Percentiles rank a stretch among this genome's conserved stretches.
Evolutionary conservation across 92 coral and sea anemone genomes (phyloP).

Genomic region (Heteractis magnifica): DNA sequence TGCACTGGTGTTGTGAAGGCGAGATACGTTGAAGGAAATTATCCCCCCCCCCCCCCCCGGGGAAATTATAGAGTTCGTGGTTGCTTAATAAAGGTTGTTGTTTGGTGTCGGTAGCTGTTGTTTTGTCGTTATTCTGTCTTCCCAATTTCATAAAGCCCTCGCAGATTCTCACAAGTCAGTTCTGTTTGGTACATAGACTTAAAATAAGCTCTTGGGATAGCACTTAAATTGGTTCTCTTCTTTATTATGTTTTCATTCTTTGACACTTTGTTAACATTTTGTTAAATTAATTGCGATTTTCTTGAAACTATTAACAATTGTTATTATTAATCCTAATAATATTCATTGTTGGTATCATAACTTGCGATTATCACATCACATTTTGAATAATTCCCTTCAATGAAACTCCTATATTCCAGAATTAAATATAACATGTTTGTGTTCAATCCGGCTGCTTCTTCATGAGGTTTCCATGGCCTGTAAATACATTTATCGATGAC

Average conservation of each 20-base stretch:
- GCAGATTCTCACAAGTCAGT: too few species aligned
- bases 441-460: background rate
- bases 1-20: too few species aligned
- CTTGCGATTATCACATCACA: background rate
- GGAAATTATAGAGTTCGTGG: too few species aligned
- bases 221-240: background rate
- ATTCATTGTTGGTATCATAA: background rate
- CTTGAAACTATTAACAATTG: slow-evolving; percentile 1
- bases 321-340: background rate
- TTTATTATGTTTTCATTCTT: background rate
- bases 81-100: too few species aligned
- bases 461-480: background rate
- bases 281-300: background rate
- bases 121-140: too few species aligned
- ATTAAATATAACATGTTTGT: background rate
- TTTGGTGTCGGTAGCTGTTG: too few species aligned
- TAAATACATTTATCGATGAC: background rate
- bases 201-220: too few species aligned
- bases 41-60: too few species aligned
- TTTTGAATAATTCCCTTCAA: background rate
- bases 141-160: too few species aligned
- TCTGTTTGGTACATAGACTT: too few species aligned
- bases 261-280: background rate
- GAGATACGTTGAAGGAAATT: too few species aligned
- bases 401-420: background rate